Base-by-base conservation (phyloP, 2,888 invertebrate species). In the Melinaea marsaeus region DNA sequence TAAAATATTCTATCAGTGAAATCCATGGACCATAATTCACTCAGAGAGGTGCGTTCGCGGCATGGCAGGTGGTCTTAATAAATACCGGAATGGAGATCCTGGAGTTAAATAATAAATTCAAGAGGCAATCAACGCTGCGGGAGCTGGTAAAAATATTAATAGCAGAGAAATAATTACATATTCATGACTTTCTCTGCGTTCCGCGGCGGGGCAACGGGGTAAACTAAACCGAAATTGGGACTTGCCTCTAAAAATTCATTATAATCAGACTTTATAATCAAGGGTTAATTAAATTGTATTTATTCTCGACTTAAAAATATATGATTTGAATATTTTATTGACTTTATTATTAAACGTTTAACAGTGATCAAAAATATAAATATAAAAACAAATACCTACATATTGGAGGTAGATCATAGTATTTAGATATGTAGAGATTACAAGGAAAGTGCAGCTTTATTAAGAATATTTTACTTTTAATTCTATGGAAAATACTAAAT, bases 121-220 rank as follows among this genome's bases (percentile, higher is more conserved):
- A 86, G 86, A 90, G 88, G 90, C 91, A 90, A 90, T 90, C 90
- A 90, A 88, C 90, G 88, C 87, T 79, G 80, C 86, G 76, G 86
- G 83, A 82, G 83, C 80, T 84, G 83, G 86, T 88, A 90, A 90
- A 90, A 90, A 89, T 90, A 90, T 89, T 90, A 90, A 90, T 87
- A 88, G 88, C 81, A 75, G 86, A 85, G 88, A 88, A 86, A 87
- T 88, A 86, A 90, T 90, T 90, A 90, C 81, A 79, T 88, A 90
- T 90, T 90, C 90, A 90, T 90, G 86, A 87, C 80, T 83, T 85
- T 76, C 81, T 77, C 74, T 71, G 77, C 75, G 72, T 77, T 71
- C 72, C 71, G 67, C 72, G 73, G 62, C 62, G 64, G 62, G 65
- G 69, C 75, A 73, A 73, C 73, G 73, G 74, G 77, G 75, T 79